phyloP scores from a whole-genome alignment of 2,113 vertebrate species.

The Connochaetes taurinus region DNA sequence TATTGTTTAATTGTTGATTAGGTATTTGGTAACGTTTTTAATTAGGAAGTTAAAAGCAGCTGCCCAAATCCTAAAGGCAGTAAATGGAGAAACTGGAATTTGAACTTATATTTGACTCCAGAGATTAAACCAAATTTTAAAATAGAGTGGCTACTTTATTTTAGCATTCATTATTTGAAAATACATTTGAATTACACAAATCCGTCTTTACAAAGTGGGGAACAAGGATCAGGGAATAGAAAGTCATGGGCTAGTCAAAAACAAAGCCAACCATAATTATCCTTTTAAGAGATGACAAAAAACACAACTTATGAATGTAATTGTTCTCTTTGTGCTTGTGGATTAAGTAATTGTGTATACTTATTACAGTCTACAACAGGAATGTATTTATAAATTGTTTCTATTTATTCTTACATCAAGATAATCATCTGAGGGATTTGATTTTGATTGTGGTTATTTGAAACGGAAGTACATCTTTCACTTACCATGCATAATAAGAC shows the following conservation, averaged over 20 bases:
- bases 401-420: constrained; percentile 3
- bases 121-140: constrained; percentile 20
- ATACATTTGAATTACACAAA: constrained; percentile 14
- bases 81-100: background rate
- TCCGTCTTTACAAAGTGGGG: background rate
- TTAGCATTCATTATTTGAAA: constrained; percentile 7
- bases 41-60: constrained; percentile 1
- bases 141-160: background rate
- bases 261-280: constrained; percentile 40
- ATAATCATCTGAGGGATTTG: constrained; percentile 36
- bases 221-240: constrained; percentile 24
- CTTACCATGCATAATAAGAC: background rate
- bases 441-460: constrained; percentile 17
- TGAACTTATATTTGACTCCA: background rate
- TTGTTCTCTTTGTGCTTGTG: constrained; percentile 28
- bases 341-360: constrained; percentile 28
- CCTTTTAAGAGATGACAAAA: constrained; percentile 29
- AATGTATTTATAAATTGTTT: constrained; percentile 34
- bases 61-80: background rate
- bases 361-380: constrained; percentile 16
- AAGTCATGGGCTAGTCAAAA: constrained; percentile 32
- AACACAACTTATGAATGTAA: background rate
- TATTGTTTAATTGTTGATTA: constrained; percentile 3
- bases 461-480: constrained; percentile 7
- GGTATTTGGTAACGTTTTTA: background rate